Evolutionary conservation across 2,113 vertebrate species (phyloP).

Genomic region (Pygoscelis adeliae): DNA sequence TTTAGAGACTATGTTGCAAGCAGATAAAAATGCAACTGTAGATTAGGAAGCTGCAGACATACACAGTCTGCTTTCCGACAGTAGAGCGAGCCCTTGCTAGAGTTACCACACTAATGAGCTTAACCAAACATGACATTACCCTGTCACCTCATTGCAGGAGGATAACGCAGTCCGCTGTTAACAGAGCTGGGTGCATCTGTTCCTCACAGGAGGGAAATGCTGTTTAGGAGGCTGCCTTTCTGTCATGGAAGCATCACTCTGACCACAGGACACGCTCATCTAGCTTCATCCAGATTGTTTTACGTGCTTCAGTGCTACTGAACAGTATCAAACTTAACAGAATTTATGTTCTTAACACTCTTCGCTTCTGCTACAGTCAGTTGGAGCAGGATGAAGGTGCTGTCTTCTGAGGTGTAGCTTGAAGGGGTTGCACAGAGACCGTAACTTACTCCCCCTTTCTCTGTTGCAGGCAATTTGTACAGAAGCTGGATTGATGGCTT

Average conservation of each 20-base stretch:
- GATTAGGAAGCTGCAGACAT: neutral
- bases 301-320: neutral
- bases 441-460: neutral
- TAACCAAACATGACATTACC: accelerated
- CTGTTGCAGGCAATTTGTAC: constrained; percentile 93
- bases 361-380: neutral
- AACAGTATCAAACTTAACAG: neutral
- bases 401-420: neutral
- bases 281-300: neutral
- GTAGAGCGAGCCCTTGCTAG: neutral
- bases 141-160: neutral
- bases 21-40: neutral
- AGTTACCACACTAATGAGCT: neutral
- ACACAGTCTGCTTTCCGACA: neutral
- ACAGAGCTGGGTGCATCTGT: neutral
- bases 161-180: accelerated
- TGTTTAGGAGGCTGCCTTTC: neutral
- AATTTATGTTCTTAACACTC: neutral
- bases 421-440: neutral
- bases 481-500: constrained; percentile 95
- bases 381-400: accelerated
- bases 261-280: neutral
- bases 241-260: neutral
- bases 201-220: neutral
- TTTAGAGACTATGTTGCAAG: neutral